Conservation (phyloP, 2,888 invertebrate species). For the Arrhopalites spinosus region DNA sequence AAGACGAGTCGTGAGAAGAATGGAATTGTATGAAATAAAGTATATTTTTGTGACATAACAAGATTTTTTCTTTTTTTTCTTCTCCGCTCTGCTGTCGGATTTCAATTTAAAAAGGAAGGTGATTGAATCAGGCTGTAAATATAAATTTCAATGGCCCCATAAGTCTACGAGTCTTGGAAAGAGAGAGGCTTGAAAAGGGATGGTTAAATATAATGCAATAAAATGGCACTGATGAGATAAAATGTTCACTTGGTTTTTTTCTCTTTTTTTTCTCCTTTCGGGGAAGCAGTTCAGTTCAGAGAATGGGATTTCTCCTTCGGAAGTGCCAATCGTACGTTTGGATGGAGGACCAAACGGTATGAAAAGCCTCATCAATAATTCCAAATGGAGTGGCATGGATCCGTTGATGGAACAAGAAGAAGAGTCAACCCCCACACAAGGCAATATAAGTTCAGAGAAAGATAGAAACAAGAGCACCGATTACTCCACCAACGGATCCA, state of each 20-base stretch:
- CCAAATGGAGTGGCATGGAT: slow-evolving; percentile 55
- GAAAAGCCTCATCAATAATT: slow-evolving; percentile 56
- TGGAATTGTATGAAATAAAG: neutral
- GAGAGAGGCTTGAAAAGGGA: neutral
- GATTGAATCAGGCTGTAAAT: slow-evolving; percentile 40
- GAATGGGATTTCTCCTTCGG: slow-evolving; percentile 52
- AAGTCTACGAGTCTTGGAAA: neutral
- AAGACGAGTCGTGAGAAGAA: neutral
- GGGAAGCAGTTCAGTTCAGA: slow-evolving; percentile 38
- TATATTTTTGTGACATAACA: neutral
- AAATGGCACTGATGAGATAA: slow-evolving; percentile 31
- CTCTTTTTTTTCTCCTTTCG: slow-evolving; percentile 8
- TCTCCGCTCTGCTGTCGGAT: slow-evolving; percentile 7
- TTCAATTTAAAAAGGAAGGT: slow-evolving; percentile 34
- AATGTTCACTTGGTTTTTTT: slow-evolving; percentile 32
- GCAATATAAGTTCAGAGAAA: slow-evolving; percentile 22
- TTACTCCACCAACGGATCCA: slow-evolving; percentile 46
- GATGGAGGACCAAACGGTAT: slow-evolving; percentile 55
- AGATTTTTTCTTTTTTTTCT: neutral
- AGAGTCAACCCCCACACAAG: slow-evolving; percentile 28
- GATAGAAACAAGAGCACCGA: slow-evolving; percentile 42
- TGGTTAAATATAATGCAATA: slow-evolving; percentile 30
- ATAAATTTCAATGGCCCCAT: slow-evolving; percentile 32
- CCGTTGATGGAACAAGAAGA: slow-evolving; percentile 55
- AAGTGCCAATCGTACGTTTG: slow-evolving; percentile 53